Base-by-base conservation (phyloP, 2,113 vertebrate genomes). In the Nicator chloris region DNA sequence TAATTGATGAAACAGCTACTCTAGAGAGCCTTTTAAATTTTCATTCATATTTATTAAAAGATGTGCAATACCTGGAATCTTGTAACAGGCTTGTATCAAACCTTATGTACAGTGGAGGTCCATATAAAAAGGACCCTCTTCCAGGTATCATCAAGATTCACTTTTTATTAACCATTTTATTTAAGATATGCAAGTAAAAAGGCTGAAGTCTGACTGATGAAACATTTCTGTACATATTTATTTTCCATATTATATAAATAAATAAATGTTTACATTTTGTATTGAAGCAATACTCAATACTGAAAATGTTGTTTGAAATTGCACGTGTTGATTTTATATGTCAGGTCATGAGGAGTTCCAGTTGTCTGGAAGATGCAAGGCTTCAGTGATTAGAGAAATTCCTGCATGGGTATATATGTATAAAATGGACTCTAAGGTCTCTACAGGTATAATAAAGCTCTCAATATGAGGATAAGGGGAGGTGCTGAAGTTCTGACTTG, bases 331-430 rank as follows among this genome's bases (percentile, higher is more conserved):
- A 84, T 88, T 95, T 90, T 75, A 64, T 13, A 73, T 10, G 49
- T 68, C 21, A 21, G 56, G 56, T 81, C 10, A 3, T 4, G 13
- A 57, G 47, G 75, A 71, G 60, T n/a, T 35, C 31, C 11, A 64
- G 54, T 51, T 85, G 40, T 50, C 59, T 92, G 70, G 88, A 93
- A 92, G 76, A 95, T 39, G 49, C 54, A 72, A 81, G 45, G 70
- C 53, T 93, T 86, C 49, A 78, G 45, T 73, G 88, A 92, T 66
- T 54, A 92, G 66, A 92, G 63, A 87, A 91, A 87, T 78, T 77
- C 69, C 47, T 63, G 1, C 28, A 51, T 17, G 11, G 8, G 22
- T 66, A 9, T 33, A 14, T 26, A 26, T 8, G 12, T 23, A 30
- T 23, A 64, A 91, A 78, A 82, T 1, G 2, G 42, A 31, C 44